Evolutionary conservation across 1,140 invertebrate genomes (phyloP).

Genomic region (Drosophila lacertosa): DNA sequence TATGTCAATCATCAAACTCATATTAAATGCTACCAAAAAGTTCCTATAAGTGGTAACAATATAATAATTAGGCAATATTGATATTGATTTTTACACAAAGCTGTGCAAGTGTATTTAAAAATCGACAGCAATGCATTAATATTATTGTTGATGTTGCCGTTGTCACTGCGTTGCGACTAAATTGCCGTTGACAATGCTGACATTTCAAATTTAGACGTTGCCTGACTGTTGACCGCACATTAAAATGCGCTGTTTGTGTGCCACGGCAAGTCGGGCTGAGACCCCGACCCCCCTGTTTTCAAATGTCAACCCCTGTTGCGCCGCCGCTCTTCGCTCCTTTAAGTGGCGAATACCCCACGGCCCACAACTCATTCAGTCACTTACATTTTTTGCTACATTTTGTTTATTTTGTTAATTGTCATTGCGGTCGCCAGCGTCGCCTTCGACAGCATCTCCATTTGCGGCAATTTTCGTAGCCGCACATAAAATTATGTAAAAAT

Average conservation of each 20-base stretch:
- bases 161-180: slow-evolving; percentile 46
- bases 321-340: background rate
- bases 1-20: too few species aligned
- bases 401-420: slow-evolving; percentile 59
- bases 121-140: slow-evolving; percentile 2
- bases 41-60: too few species aligned
- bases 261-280: slow-evolving; percentile 59
- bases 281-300: slow-evolving; percentile 7
- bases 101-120: slow-evolving; percentile 1
- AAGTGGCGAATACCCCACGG: slow-evolving; percentile 17
- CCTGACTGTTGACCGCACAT: slow-evolving; percentile 62
- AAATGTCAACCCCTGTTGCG: slow-evolving; percentile 4
- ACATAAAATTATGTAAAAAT: slow-evolving; percentile 63
- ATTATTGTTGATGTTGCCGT: slow-evolving; percentile 5
- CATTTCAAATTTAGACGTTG: slow-evolving; percentile 78
- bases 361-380: slow-evolving; percentile 37
- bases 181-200: slow-evolving; percentile 74
- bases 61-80: too few species aligned
- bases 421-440: slow-evolving; percentile 19
- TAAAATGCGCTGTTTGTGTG: slow-evolving; percentile 73
- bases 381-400: slow-evolving; percentile 30
- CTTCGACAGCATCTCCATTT: background rate
- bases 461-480: slow-evolving; percentile 19
- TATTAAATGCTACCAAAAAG: too few species aligned
- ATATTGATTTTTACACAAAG: too few species aligned